phyloP scores from a whole-genome alignment of 2,797 vertebrate genomes.

The Acipenser ruthenus region DNA sequence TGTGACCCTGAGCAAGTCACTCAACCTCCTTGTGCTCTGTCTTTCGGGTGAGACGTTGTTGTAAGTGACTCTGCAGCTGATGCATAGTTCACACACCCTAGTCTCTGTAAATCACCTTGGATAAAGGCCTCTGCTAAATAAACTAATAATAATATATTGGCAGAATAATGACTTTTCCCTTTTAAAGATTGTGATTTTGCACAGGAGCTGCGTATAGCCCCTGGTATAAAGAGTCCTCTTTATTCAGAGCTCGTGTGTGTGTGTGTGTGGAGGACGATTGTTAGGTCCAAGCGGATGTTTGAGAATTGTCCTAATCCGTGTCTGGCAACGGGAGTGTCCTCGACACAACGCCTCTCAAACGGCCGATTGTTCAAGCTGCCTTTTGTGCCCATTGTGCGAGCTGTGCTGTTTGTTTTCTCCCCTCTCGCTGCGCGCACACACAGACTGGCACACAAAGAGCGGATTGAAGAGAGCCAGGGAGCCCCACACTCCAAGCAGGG shows the following conservation, averaged over 20 bases:
- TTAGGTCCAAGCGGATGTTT: background rate
- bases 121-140: no score
- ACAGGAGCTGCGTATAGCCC: background rate
- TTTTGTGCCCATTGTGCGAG: background rate
- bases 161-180: no score
- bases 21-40: no score
- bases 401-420: background rate
- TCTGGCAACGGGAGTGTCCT: background rate
- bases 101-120: no score
- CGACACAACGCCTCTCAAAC: background rate
- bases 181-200: no score
- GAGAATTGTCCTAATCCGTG: conserved; percentile 7
- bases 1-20: no score
- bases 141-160: no score
- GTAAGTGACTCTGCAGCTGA: no score
- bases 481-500: no score
- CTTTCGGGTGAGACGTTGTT: no score
- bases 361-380: conserved; percentile 5
- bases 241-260: background rate
- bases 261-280: background rate
- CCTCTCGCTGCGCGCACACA: background rate
- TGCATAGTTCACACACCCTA: no score
- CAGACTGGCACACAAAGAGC: background rate
- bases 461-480: no score
- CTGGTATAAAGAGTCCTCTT: background rate